Conservation (phyloP, 2,113 vertebrate genomes). For the Mystacornis crossleyi region DNA sequence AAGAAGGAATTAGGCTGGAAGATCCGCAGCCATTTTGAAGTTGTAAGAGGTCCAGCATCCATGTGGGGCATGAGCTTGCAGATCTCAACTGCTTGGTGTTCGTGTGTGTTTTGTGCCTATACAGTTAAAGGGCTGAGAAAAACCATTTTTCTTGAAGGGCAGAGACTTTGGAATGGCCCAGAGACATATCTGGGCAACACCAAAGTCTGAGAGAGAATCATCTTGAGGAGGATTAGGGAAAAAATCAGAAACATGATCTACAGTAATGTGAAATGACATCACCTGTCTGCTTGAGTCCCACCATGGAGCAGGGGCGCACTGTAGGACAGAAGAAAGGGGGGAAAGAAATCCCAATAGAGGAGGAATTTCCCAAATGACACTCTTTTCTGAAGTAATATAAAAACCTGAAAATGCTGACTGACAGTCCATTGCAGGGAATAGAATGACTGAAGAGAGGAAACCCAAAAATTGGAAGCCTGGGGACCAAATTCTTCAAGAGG, state of each 20-base stretch:
- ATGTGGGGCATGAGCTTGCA: background rate
- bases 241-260: background rate
- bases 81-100: background rate
- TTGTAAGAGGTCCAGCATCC: background rate
- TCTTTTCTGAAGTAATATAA: background rate
- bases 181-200: background rate
- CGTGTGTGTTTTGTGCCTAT: fast-evolving
- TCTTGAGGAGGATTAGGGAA: background rate
- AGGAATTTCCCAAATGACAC: background rate
- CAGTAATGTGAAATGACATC: background rate
- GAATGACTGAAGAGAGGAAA: background rate
- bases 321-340: background rate
- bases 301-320: background rate
- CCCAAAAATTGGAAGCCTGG: background rate
- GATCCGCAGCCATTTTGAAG: background rate
- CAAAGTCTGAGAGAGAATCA: background rate
- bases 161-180: background rate
- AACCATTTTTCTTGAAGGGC: background rate
- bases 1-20: background rate
- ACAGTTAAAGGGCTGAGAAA: background rate
- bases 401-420: background rate
- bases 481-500: background rate
- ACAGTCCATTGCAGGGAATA: background rate
- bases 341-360: background rate
- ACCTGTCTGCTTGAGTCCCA: background rate